Conservation (phyloP, 2,797 vertebrate species). For the Natrix natrix region DNA sequence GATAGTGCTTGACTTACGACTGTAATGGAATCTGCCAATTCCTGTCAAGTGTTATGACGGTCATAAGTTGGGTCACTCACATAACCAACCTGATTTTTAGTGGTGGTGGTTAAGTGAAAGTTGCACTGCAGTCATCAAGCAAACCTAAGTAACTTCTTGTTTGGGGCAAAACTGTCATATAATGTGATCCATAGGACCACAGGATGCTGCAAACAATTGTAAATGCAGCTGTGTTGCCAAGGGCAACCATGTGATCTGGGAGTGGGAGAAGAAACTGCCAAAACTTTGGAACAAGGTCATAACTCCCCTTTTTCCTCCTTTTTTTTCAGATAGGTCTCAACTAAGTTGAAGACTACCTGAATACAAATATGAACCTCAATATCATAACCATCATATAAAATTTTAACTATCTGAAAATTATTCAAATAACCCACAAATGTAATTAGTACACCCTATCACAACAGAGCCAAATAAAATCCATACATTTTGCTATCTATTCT, state of each 20-base stretch:
- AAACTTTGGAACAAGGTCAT: not conserved
- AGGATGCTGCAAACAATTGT: not conserved
- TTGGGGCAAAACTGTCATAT: not conserved
- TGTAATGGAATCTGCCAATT: not conserved
- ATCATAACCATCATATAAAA: not conserved
- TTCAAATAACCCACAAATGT: not conserved
- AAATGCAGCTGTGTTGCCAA: not conserved
- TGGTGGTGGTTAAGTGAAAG: not conserved
- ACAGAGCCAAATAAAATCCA: not conserved
- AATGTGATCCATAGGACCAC: not conserved
- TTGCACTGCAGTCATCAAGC: not conserved
- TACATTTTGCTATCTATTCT: not conserved
- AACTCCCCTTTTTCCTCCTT: not conserved
- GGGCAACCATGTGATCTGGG: not conserved
- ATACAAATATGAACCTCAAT: not conserved
- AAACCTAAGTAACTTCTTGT: not conserved
- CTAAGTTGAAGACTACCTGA: not conserved
- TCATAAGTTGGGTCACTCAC: not conserved
- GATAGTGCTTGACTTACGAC: not conserved
- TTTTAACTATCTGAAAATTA: not conserved
- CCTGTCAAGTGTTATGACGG: not conserved
- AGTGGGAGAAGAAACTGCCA: not conserved
- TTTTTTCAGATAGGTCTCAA: not conserved
- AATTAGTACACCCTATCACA: not conserved
- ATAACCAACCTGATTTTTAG: not conserved